phyloP scores from a whole-genome alignment of 2,888 invertebrate genomes.

The Frankliniella fusca region DNA sequence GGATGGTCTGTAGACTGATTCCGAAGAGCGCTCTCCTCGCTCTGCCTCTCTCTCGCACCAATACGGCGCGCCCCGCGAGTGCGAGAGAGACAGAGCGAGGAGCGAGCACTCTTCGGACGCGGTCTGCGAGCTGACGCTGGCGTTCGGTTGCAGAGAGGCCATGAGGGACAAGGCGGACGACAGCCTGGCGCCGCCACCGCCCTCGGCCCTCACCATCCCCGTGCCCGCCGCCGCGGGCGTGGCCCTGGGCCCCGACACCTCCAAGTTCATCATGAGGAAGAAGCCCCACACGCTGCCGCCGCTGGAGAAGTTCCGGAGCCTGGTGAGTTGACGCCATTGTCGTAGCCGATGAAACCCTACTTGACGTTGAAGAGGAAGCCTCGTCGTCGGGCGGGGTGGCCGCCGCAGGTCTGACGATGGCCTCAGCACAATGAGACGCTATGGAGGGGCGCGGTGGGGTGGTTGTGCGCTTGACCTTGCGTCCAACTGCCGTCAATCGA shows the following conservation, averaged over 20 bases:
- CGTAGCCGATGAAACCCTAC: no score
- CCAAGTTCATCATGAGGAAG: conserved; percentile 24
- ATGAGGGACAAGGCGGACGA: conserved; percentile 18
- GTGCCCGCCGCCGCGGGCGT: background rate
- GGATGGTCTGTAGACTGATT: no score
- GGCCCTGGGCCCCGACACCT: no score
- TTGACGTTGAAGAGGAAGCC: no score
- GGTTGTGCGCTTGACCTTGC: background rate
- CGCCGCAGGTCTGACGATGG: background rate
- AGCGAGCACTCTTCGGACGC: no score
- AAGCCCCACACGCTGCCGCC: conserved; percentile 15
- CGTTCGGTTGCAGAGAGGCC: background rate
- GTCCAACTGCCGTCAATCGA: background rate
- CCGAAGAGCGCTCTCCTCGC: no score
- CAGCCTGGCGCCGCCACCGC: background rate
- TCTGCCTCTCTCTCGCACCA: no score
- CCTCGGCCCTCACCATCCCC: background rate
- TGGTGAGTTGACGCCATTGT: background rate
- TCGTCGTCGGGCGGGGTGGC: no score
- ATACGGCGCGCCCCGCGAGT: no score
- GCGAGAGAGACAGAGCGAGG: no score
- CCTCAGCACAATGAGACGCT: background rate
- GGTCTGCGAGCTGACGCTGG: no score
- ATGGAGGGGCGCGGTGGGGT: no score
- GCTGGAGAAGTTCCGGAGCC: conserved; percentile 17